Conservation (phyloP, 1,140 invertebrate genomes). For the Sitodiplosis mosellana region DNA sequence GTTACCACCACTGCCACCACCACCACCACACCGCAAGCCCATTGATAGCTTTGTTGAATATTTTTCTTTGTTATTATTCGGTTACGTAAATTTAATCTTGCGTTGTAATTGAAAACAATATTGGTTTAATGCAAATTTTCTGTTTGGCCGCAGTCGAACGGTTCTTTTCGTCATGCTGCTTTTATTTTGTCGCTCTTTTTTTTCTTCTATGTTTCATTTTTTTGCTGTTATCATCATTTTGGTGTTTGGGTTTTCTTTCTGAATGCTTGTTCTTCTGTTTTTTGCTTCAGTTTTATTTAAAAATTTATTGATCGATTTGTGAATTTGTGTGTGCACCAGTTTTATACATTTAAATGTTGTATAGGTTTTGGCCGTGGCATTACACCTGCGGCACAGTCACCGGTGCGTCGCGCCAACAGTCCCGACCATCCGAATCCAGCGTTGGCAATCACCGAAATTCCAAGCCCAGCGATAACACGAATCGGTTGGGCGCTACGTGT, state of each 20-base stretch:
- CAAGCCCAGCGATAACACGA: slow-evolving; percentile 40
- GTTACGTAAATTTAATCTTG: too few species aligned
- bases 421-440: slow-evolving; percentile 39
- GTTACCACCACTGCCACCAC: too few species aligned
- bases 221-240: not conserved
- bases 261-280: not conserved
- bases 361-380: slow-evolving; percentile 31
- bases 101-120: too few species aligned
- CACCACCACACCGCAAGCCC: too few species aligned
- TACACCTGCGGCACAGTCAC: slow-evolving; percentile 21
- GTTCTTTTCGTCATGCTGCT: not conserved
- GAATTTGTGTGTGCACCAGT: slow-evolving; percentile 1
- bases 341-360: slow-evolving; percentile 4
- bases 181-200: not conserved
- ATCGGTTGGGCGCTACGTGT: slow-evolving; percentile 52
- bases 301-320: not conserved
- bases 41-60: too few species aligned
- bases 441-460: slow-evolving; percentile 38
- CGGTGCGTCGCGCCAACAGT: slow-evolving; percentile 30
- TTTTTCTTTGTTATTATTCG: too few species aligned
- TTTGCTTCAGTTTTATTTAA: not conserved
- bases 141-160: too few species aligned
- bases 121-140: too few species aligned
- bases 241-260: too few species aligned
- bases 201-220: not conserved